Evolutionary conservation across 2,888 invertebrate genomes (phyloP), one percentile per base, ranked within the genome.

Genomic region (Perdita meconis): DNA sequence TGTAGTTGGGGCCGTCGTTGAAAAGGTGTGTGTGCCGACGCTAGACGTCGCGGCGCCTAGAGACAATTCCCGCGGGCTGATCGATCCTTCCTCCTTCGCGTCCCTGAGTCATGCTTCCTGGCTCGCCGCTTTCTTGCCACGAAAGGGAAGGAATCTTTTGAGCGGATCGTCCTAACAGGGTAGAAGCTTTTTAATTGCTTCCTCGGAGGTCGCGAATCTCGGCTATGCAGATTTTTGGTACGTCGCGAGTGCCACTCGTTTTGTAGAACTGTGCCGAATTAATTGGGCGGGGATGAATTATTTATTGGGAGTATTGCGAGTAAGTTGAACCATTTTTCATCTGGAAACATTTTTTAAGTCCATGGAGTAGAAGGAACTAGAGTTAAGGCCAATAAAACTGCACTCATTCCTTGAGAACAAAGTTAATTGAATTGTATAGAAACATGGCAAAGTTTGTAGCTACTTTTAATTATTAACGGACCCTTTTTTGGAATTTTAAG

Each of bases 21-120:
- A 69, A 64, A 61, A 79, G 69, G 83, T 87, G 86, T 83, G 87
- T 86, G 86, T 87, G 82, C 81, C 87, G 89, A 88, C 88, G 87
- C 86, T 87, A 92, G 92, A 92, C 92, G 89, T 91, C 89, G 88
- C 82, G 90, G 91, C 92, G 91, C 90, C 90, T 90, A 87, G 83
- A 88, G 88, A 90, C 90, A 89, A 90, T 90, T 89, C 87, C 83
- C 87, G 85, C 86, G 83, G 84, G 80, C 88, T 89, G 89, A 92
- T 92, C 92, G 92, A 92, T 92, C 89, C 83, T 84, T 91, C 89
- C 85, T 84, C 79, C 87, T n/a, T 89, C 84, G 81, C 85, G 86
- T 78, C 73, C 83, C 89, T 92, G 90, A 91, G 88, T 90, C 91
- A 90, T 90, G 85, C 89, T 84, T 83, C 84, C 80, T 74, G 69